phyloP scores from a whole-genome alignment of 2,113 vertebrate species.

The Pan troglodytes region DNA sequence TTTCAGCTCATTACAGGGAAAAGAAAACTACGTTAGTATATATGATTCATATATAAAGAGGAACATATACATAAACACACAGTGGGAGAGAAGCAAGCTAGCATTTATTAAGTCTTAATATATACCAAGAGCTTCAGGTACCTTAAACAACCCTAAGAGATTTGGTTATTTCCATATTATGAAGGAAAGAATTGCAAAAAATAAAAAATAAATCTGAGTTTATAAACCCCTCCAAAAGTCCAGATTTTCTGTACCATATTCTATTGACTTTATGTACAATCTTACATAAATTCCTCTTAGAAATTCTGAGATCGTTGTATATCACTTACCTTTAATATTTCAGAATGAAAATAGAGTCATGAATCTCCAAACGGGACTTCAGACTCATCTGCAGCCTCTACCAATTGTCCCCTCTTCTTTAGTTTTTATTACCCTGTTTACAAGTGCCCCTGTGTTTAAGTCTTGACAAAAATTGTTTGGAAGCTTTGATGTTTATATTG shows the following conservation, averaged over 20 bases:
- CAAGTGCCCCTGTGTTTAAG: neutral
- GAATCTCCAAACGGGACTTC: neutral
- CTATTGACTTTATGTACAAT: neutral
- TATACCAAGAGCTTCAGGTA: neutral
- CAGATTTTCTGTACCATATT: neutral
- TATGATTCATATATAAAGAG: slow-evolving; percentile 13
- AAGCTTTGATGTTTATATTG: neutral
- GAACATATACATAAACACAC: neutral
- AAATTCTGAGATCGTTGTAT: neutral
- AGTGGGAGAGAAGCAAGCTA: neutral
- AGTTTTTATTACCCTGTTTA: neutral
- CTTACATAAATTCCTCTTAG: neutral
- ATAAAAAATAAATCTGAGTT: neutral
- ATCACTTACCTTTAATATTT: neutral
- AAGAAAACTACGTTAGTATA: neutral
- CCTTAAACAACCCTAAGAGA: neutral
- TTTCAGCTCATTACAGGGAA: slow-evolving; percentile 36
- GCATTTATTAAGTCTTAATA: neutral
- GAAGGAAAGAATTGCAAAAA: neutral
- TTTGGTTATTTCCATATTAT: neutral
- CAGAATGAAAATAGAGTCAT: slow-evolving; percentile 7
- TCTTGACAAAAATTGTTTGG: neutral
- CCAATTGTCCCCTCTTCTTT: too few relatives aligned
- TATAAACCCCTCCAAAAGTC: neutral
- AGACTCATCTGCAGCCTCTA: neutral